Evolutionary conservation across 2,888 invertebrate species (phyloP).

Genomic region (Osmoderma eremita): DNA sequence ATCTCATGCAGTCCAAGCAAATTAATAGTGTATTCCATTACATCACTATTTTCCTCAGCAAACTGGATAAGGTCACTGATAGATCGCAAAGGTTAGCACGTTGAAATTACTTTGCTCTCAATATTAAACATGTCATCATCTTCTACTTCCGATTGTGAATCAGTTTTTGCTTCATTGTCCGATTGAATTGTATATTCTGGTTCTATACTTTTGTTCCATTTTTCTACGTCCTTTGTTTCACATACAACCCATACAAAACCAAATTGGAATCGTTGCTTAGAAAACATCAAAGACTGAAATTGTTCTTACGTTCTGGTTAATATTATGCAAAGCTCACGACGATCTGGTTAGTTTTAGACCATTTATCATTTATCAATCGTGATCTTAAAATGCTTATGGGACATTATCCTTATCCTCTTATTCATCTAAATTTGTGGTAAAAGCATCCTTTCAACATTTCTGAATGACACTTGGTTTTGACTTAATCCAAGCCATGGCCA

Average conservation of each 20-base stretch:
- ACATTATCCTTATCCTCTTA: not conserved
- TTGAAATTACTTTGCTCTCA: conserved; percentile 5
- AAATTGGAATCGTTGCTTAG: too few species aligned
- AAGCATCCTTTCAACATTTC: not conserved
- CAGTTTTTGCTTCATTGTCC: conserved; percentile 3
- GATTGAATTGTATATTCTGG: too few species aligned
- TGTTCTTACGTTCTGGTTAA: too few species aligned
- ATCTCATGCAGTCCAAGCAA: too few species aligned
- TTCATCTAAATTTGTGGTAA: not conserved
- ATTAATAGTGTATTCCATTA: conserved; percentile 8
- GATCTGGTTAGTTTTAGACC: not conserved
- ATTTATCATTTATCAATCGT: not conserved
- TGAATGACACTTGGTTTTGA: not conserved
- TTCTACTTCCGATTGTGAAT: not conserved
- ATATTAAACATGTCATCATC: conserved; percentile 3
- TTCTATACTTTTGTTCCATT: too few species aligned
- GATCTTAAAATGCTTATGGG: not conserved
- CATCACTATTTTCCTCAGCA: not conserved
- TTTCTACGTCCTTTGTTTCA: too few species aligned
- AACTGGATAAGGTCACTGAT: conserved; percentile 2
- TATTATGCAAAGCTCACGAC: not conserved
- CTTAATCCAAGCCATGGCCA: not conserved
- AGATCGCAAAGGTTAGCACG: not conserved
- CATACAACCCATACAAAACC: too few species aligned
- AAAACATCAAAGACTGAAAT: too few species aligned